Evolutionary conservation across 2,113 vertebrate genomes (phyloP), one percentile per base, ranked within the genome.

Genomic region (Periophthalmodon schlosseri): DNA sequence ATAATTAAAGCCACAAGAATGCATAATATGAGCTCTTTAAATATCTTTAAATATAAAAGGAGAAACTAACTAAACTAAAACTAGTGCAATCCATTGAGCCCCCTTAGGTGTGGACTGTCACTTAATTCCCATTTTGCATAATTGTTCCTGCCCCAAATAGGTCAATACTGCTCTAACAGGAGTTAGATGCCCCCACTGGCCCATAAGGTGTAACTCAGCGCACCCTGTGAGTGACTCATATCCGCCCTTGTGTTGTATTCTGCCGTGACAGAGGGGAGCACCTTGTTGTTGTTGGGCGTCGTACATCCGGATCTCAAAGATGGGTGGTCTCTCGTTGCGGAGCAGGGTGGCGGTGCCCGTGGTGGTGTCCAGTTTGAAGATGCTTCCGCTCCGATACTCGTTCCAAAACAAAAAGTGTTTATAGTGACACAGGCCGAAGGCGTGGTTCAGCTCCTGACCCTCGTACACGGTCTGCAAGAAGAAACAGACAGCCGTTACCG

Each of bases 301-400:
- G 0, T 97, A 99, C 96, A 97, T 99, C 86, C 97, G 96, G 85
- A 99, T 99, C 92, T 99, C 98, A 61, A 99, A 99, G 88, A 99
- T 97, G 65, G 98, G 98, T 0, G 98, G 97, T 16, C 97, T 93
- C 87, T 99, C 98, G 0, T 95, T 97, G 23, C 97, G 96, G 69
- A 99, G 91, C 77, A 97, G 94, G 4, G 93, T 97, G 56, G 96
- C 94, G 0, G 82, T 87, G 72, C 96, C 95, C 34, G 94, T 92
- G 58, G 87, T 72, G 84, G 96, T 95, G 85, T 99, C 96, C 80
- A 98, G 80, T 57, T 97, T 96, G 92, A 95, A 99, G 85, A 99
- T 98, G 89, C 95, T 97, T 81, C 97, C 97, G 0, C 96, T 99
- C 44, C 97, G 94, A 84, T 99, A 99, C 89, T 99, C 97, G 0